A percentile compares a stretch with the other conserved stretches of the same genome.
phyloP scores from a whole-genome alignment of 2,113 vertebrate genomes.

The Otis tarda region DNA sequence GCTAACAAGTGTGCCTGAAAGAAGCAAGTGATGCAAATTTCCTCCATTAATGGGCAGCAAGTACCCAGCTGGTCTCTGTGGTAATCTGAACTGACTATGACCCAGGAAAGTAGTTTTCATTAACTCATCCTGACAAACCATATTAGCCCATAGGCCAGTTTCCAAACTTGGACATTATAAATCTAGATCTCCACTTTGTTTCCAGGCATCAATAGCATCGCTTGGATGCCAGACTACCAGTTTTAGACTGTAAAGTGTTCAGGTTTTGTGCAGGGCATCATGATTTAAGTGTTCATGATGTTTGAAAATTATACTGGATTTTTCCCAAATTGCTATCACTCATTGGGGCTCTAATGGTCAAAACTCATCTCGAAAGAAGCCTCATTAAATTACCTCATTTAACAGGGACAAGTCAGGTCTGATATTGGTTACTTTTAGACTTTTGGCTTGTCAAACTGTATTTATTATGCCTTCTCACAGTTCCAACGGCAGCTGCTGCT shows the following conservation, averaged over 20 bases:
- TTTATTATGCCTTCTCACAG: not conserved
- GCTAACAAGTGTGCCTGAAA: not conserved
- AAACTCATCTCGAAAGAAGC: not conserved
- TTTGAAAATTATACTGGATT: not conserved
- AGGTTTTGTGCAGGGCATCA: not conserved
- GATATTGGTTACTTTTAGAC: not conserved
- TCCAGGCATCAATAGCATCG: not conserved
- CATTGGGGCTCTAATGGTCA: not conserved
- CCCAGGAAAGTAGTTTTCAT: not conserved
- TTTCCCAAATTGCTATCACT: not conserved
- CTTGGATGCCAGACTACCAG: not conserved
- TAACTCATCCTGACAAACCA: conserved; percentile 1
- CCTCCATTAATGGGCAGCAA: not conserved
- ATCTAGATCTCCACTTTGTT: not conserved
- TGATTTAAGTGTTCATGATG: not conserved
- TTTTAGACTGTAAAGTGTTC: not conserved
- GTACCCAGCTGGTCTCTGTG: not conserved
- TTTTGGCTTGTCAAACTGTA: not conserved
- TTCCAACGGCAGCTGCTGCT: not conserved
- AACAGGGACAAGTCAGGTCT: not conserved
- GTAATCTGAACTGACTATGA: not conserved
- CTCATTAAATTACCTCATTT: not conserved
- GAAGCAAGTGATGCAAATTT: not conserved
- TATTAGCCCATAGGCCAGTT: not conserved
- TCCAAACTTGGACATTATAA: not conserved